These are phyloP conservation scores for Eupithecia dodoneata DNA, from an alignment of 2,888 invertebrate genomes.

Conservation along the genomic window DNA sequence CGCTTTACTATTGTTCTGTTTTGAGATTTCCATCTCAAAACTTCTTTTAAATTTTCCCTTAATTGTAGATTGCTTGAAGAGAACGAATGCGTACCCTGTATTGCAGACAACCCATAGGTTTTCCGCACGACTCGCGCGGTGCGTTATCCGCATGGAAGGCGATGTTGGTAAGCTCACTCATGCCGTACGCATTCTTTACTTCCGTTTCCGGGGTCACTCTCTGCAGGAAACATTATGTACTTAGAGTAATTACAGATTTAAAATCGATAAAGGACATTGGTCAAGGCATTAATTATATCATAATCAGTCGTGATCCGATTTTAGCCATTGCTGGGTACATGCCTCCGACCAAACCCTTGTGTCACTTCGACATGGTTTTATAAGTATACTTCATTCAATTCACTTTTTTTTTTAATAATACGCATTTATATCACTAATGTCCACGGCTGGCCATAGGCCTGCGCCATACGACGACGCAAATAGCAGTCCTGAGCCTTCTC, in stretches of 20 bases:
- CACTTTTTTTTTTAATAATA: too few relatives aligned
- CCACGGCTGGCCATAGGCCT: too few relatives aligned
- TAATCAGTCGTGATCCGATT: background rate
- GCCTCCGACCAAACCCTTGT: too few relatives aligned
- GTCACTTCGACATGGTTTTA: too few relatives aligned
- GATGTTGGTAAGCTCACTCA: constrained; percentile 65
- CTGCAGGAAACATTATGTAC: constrained; percentile 45
- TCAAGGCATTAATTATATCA: background rate
- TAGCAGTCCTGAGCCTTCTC: too few relatives aligned
- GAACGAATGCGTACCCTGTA: constrained; percentile 59
- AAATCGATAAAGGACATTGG: background rate
- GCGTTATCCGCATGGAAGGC: constrained; percentile 51
- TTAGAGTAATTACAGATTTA: background rate
- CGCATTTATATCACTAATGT: too few relatives aligned
- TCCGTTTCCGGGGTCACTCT: constrained; percentile 60
- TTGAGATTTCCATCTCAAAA: too few relatives aligned
- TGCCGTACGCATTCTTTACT: constrained; percentile 61
- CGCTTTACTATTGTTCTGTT: too few relatives aligned
- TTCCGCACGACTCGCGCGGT: constrained; percentile 56
- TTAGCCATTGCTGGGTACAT: background rate
- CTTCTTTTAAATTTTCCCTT: too few relatives aligned
- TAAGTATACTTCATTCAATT: too few relatives aligned
- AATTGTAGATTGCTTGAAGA: too few relatives aligned
- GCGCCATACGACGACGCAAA: too few relatives aligned
- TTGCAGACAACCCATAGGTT: constrained; percentile 58